Percentiles rank a stretch among this genome's conserved stretches.
phyloP scores from a whole-genome alignment of 2,888 invertebrate species.

The Eudasyphora cyanicolor region DNA sequence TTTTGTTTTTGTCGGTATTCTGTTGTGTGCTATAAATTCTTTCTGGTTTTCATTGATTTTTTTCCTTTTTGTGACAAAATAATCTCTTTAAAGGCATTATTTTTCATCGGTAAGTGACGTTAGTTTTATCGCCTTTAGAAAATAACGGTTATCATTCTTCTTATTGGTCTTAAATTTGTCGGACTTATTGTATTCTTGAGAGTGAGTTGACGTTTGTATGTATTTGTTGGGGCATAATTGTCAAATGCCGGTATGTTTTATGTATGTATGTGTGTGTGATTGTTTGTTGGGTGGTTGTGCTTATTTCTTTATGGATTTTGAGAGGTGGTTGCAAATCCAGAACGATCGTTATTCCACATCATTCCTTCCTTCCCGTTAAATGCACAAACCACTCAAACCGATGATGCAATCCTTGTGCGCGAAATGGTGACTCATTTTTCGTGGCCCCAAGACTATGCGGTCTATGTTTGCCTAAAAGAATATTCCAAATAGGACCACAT shows the following conservation, averaged over 20 bases:
- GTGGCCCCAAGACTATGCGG: no score
- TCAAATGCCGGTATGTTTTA: slow-evolving; percentile 7
- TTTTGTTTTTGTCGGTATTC: slow-evolving; percentile 60
- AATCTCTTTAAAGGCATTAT: not conserved
- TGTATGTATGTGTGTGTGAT: not conserved
- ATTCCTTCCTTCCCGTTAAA: not conserved
- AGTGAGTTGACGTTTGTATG: not conserved
- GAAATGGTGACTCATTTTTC: not conserved
- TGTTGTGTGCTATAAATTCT: slow-evolving; percentile 39
- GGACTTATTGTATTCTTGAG: not conserved
- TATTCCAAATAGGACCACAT: no score
- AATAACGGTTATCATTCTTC: not conserved
- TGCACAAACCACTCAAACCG: not conserved
- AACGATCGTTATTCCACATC: not conserved
- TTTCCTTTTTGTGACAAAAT: slow-evolving; percentile 33
- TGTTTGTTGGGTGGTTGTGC: not conserved
- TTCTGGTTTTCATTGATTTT: slow-evolving; percentile 49
- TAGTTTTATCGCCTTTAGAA: not conserved
- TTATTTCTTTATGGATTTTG: no score
- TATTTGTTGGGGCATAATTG: not conserved
- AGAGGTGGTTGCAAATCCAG: not conserved
- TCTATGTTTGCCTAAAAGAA: no score
- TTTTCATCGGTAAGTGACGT: not conserved
- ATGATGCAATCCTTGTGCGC: not conserved
- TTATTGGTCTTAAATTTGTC: not conserved